These are phyloP conservation scores for Sisor rabdophorus DNA, from an alignment of 2,113 vertebrate genomes.

Conservation along the genomic window DNA sequence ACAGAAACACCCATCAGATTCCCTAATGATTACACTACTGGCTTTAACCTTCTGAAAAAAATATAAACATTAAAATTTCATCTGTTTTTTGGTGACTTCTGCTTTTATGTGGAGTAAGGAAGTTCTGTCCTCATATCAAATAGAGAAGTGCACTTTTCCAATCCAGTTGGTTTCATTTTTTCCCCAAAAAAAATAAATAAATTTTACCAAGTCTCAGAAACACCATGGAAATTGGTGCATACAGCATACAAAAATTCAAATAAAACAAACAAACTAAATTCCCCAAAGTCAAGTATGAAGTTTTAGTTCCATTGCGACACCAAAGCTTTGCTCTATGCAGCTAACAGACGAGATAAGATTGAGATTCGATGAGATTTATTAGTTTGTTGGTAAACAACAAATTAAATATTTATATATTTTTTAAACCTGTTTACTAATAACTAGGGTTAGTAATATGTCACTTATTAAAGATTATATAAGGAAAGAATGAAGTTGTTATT, in stretches of 20 bases:
- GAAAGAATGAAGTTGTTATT: no score
- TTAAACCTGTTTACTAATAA: neutral
- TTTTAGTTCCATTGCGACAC: slow-evolving; percentile 12
- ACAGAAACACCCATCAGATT: neutral
- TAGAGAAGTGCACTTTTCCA: slow-evolving; percentile 23
- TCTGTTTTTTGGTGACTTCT: slow-evolving; percentile 30
- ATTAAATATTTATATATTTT: neutral
- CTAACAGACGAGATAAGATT: neutral
- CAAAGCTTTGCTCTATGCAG: neutral
- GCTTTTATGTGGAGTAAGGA: slow-evolving; percentile 31
- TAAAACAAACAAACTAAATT: neutral
- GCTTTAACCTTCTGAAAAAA: slow-evolving; percentile 7
- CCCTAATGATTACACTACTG: slow-evolving; percentile 11
- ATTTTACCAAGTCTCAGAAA: neutral
- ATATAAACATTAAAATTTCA: slow-evolving; percentile 22
- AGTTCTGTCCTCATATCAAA: slow-evolving; percentile 9
- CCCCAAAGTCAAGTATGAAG: neutral
- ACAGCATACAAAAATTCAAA: neutral
- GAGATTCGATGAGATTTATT: neutral
- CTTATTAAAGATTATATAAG: no score
- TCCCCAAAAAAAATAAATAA: neutral
- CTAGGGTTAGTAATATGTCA: no score
- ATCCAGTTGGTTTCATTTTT: slow-evolving; percentile 27
- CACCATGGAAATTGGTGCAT: neutral
- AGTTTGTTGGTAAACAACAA: neutral